Percentiles rank a stretch among this genome's conserved stretches.
These are phyloP conservation scores for Melolontha melolontha DNA, from an alignment of 2,888 invertebrate genomes.

Conservation along the genomic window DNA sequence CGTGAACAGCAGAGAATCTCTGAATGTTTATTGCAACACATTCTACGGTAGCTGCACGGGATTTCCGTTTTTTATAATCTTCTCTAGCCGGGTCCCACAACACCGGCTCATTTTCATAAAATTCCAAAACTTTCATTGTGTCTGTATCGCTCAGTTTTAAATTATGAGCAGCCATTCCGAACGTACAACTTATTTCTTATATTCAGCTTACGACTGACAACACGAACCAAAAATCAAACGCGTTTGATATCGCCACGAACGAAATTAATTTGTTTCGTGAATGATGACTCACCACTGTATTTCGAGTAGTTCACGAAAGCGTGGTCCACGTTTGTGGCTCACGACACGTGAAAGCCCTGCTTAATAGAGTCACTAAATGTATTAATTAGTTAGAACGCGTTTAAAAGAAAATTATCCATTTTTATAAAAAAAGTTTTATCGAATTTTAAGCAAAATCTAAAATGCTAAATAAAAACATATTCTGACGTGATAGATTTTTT, in stretches of 20 bases:
- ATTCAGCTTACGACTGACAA: no score
- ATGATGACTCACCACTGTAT: slow-evolving; percentile 3
- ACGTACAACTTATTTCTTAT: slow-evolving; percentile 1
- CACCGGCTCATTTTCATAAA: slow-evolving; percentile 58
- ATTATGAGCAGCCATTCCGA: slow-evolving; percentile 25
- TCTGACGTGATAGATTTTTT: no score
- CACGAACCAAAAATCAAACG: no score
- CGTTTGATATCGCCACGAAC: slow-evolving; percentile 4
- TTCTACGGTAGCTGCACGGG: no score
- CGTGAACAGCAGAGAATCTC: slow-evolving; percentile 36
- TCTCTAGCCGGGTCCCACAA: slow-evolving; percentile 58
- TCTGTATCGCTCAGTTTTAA: slow-evolving; percentile 43
- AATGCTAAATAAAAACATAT: no score
- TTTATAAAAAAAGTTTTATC: no score
- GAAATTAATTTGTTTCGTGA: slow-evolving; percentile 4
- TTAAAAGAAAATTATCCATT: no score
- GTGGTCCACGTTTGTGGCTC: slow-evolving; percentile 7
- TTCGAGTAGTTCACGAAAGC: slow-evolving; percentile 7
- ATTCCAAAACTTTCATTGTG: slow-evolving; percentile 56
- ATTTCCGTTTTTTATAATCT: slow-evolving; percentile 56
- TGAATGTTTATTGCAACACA: slow-evolving; percentile 39
- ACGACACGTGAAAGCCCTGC: slow-evolving; percentile 12
- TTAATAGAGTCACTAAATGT: no score
- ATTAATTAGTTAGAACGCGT: no score
- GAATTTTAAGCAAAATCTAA: no score